Percentiles rank a stretch among this genome's conserved stretches.
phyloP scores from a whole-genome alignment of 2,113 vertebrate species.

The Phylloscopus trochilus region DNA sequence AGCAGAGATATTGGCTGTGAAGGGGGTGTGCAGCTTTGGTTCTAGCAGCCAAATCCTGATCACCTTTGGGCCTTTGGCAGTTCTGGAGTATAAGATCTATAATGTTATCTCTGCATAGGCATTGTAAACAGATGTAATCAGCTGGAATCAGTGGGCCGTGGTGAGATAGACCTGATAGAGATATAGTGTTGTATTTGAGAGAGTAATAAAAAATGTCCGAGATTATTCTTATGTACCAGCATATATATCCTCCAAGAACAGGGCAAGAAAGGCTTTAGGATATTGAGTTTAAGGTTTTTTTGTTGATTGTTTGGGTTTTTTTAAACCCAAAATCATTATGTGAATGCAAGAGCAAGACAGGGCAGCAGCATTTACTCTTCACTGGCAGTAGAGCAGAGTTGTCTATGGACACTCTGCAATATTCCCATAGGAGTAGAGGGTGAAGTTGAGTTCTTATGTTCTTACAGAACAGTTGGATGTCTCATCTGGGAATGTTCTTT shows the following conservation, averaged over 20 bases:
- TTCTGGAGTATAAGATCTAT: neutral
- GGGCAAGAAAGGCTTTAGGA: neutral
- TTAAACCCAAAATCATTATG: neutral
- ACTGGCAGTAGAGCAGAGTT: neutral
- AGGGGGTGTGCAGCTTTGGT: neutral
- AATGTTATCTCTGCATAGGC: neutral
- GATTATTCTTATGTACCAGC: neutral
- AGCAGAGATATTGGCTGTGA: neutral
- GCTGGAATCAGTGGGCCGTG: neutral
- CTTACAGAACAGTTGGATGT: neutral
- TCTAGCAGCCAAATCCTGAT: constrained; percentile 4
- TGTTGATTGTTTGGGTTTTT: neutral
- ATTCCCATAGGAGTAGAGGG: neutral
- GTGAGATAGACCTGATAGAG: neutral
- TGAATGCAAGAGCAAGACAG: neutral
- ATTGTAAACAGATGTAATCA: neutral
- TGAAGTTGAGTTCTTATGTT: neutral
- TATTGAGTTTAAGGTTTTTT: neutral
- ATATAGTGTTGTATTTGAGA: neutral
- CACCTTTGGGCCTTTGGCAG: neutral
- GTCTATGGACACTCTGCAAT: neutral
- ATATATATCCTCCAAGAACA: neutral
- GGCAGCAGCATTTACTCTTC: neutral
- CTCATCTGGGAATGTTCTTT: neutral
- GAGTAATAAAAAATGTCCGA: neutral